phyloP scores from a whole-genome alignment of 2,113 vertebrate species.

The Crotalus horridus region DNA sequence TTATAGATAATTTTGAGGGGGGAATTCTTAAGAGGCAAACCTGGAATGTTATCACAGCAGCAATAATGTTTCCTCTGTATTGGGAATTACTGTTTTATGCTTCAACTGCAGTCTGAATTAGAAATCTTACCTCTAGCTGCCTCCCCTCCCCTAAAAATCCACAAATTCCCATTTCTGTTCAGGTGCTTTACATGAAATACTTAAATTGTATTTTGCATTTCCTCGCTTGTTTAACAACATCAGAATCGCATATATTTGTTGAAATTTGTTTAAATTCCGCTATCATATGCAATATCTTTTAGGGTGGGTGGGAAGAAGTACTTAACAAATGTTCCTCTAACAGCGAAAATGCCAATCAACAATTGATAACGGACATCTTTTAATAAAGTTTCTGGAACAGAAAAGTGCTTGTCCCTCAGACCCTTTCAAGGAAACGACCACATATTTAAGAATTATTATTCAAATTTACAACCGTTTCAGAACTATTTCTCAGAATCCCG shows the following conservation, averaged over 20 bases:
- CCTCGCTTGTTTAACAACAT: neutral
- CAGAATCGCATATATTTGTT: neutral
- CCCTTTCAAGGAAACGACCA: conserved; percentile 1
- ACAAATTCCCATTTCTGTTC: neutral
- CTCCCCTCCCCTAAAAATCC: neutral
- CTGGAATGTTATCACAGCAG: neutral
- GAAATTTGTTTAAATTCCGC: neutral
- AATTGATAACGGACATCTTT: neutral
- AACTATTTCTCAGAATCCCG: neutral
- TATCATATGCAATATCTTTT: neutral
- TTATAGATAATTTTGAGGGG: neutral
- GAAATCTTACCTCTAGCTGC: too few species aligned
- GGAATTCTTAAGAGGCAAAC: neutral
- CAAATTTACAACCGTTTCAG: neutral
- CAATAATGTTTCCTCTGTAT: neutral
- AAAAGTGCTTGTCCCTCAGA: neutral
- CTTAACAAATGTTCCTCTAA: neutral
- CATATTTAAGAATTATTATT: conserved; percentile 6
- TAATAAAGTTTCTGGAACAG: neutral
- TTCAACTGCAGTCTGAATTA: neutral
- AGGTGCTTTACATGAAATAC: neutral
- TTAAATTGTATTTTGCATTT: neutral
- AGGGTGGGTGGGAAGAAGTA: neutral
- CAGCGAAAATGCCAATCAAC: neutral
- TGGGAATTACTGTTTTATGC: neutral